phyloP scores from a whole-genome alignment of 2,797 vertebrate species.

The Spondyliosoma cantharus region DNA sequence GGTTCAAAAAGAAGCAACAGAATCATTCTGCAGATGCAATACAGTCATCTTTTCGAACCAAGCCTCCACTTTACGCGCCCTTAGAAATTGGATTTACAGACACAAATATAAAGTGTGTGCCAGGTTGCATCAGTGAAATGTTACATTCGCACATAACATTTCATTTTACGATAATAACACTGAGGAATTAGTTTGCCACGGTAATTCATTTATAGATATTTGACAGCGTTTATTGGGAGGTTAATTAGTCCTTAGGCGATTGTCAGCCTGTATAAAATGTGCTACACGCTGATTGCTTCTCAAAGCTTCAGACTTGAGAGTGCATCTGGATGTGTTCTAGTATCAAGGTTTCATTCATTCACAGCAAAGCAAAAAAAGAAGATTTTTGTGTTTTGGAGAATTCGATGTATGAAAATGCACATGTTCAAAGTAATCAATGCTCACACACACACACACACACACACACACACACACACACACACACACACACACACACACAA shows the following conservation, averaged over 20 bases:
- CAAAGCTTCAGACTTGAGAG: slow-evolving; percentile 1
- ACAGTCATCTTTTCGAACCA: slow-evolving; percentile 10
- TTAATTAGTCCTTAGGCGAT: slow-evolving; percentile 47
- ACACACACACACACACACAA: too few relatives aligned
- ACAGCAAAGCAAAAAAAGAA: background rate
- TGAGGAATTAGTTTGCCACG: slow-evolving; percentile 1
- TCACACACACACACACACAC: too few relatives aligned
- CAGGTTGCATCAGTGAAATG: background rate
- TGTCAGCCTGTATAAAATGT: slow-evolving; percentile 29
- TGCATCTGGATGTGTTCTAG: background rate
- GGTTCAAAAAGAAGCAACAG: slow-evolving; percentile 25
- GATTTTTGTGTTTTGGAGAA: background rate
- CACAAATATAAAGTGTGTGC: slow-evolving; percentile 5
- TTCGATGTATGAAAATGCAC: background rate
- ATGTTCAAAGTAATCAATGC: too few relatives aligned
- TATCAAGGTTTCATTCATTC: background rate
- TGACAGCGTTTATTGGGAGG: slow-evolving; percentile 21
- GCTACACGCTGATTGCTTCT: slow-evolving; percentile 19
- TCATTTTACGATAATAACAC: slow-evolving; percentile 5
- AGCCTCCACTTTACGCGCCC: slow-evolving; percentile 8
- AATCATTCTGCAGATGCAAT: slow-evolving; percentile 15
- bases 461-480: too few relatives aligned
- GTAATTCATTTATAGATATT: slow-evolving; percentile 45
- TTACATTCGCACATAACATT: background rate
- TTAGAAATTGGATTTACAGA: slow-evolving; percentile 20